Evolutionary conservation across 2,113 vertebrate species (phyloP).

Genomic region (Butorides virescens): DNA sequence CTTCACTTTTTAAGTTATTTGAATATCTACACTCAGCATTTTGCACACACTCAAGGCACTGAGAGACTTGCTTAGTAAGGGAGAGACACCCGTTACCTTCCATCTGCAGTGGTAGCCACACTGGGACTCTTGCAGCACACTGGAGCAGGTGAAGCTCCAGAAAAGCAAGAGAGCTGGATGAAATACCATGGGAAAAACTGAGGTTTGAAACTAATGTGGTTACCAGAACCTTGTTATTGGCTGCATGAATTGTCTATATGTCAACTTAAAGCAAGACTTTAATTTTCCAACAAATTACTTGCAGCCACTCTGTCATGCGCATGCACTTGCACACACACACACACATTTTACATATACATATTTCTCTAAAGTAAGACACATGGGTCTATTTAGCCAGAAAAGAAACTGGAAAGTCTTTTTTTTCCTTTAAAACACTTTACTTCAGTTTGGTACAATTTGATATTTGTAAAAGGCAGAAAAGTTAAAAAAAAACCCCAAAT

Average conservation of each 20-base stretch:
- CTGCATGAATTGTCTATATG: background rate
- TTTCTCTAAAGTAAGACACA: background rate
- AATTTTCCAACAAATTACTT: background rate
- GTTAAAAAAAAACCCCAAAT: accelerated
- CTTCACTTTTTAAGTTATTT: background rate
- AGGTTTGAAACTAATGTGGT: background rate
- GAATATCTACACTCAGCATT: background rate
- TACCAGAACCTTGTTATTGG: background rate
- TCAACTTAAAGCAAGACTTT: background rate
- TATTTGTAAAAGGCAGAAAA: background rate
- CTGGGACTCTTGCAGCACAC: background rate
- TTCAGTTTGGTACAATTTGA: background rate
- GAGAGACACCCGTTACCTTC: background rate
- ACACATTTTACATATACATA: background rate
- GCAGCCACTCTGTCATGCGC: background rate
- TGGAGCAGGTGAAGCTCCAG: background rate
- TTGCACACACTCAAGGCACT: background rate
- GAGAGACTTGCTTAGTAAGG: background rate
- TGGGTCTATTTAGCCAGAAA: background rate
- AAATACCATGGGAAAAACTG: background rate
- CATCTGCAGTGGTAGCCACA: accelerated
- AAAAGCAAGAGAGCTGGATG: background rate
- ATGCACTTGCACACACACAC: background rate
- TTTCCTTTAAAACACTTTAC: background rate
- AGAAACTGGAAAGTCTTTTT: background rate